phyloP scores from a whole-genome alignment of 2,797 vertebrate genomes.

The Danio tinwini region DNA sequence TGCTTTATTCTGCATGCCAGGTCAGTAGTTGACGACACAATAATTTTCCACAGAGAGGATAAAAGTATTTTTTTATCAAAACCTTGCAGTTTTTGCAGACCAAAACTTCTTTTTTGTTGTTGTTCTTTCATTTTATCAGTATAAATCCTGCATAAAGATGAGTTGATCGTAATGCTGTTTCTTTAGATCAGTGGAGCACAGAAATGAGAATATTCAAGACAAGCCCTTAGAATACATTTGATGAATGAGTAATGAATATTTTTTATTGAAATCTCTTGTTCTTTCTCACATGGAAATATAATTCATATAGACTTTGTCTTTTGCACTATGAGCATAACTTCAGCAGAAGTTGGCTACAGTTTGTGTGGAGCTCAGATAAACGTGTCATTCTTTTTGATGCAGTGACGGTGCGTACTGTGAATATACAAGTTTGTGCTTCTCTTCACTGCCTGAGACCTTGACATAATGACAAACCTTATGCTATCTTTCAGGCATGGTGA shows the following conservation, averaged over 20 bases:
- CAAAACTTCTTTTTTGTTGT: no score
- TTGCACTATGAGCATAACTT: background rate
- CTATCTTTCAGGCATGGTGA: slow-evolving; percentile 8
- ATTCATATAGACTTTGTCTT: background rate
- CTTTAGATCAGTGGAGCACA: background rate
- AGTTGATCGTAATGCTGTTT: background rate
- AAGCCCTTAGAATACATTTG: background rate
- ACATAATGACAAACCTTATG: slow-evolving; percentile 24
- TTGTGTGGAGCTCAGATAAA: slow-evolving; percentile 12
- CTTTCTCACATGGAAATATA: background rate
- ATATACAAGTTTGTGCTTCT: slow-evolving; percentile 6
- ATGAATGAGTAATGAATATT: background rate
- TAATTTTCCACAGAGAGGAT: no score
- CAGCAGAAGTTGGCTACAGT: background rate
- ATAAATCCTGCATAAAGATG: background rate
- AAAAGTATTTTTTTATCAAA: no score
- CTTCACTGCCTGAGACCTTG: slow-evolving; percentile 10
- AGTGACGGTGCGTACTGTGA: background rate
- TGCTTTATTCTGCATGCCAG: no score
- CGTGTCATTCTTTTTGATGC: background rate
- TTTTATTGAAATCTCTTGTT: background rate
- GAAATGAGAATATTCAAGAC: background rate
- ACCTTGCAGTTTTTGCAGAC: no score
- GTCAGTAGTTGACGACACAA: no score
- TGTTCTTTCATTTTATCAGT: no score